A percentile compares a stretch with the other conserved stretches of the same genome.
Evolutionary conservation across 2,113 vertebrate species (phyloP).

Genomic region (Syngnathoides biaculeatus): DNA sequence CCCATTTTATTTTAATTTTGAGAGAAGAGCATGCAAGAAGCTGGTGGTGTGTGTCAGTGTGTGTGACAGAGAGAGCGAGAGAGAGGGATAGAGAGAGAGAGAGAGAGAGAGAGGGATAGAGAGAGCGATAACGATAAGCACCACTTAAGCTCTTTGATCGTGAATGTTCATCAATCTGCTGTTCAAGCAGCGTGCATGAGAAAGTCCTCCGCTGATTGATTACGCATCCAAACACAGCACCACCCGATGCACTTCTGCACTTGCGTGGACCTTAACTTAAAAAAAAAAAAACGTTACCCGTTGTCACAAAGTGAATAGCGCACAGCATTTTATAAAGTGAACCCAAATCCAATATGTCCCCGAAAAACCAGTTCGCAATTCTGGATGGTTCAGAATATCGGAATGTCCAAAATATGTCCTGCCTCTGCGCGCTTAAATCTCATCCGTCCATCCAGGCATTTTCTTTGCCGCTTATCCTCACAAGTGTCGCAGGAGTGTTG

Average conservation of each 20-base stretch:
- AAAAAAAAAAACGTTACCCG: not conserved
- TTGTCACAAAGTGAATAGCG: not conserved
- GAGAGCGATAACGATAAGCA: slow-evolving; percentile 61
- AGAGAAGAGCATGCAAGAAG: slow-evolving; percentile 9
- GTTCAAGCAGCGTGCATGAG: slow-evolving; percentile 52
- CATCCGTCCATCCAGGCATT: no score
- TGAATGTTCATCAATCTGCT: slow-evolving; percentile 59
- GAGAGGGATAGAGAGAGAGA: not conserved
- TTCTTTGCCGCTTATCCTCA: no score
- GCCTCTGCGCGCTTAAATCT: not conserved
- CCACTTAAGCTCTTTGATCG: slow-evolving; percentile 71
- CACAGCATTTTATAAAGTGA: not conserved
- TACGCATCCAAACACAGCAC: slow-evolving; percentile 14
- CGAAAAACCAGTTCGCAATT: not conserved
- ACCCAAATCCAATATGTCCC: not conserved
- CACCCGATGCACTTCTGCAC: slow-evolving; percentile 11
- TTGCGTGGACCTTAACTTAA: slow-evolving; percentile 8
- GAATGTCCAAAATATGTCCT: not conserved
- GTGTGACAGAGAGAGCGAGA: not conserved
- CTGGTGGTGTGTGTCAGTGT: not conserved
- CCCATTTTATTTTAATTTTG: not conserved
- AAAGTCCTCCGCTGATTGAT: slow-evolving; percentile 56
- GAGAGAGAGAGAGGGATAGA: not conserved
- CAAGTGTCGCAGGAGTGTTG: no score
- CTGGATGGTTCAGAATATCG: not conserved